A percentile compares a stretch with the other conserved stretches of the same genome.
phyloP scores from a whole-genome alignment of 2,888 invertebrate species.

The Macropis europaea region DNA sequence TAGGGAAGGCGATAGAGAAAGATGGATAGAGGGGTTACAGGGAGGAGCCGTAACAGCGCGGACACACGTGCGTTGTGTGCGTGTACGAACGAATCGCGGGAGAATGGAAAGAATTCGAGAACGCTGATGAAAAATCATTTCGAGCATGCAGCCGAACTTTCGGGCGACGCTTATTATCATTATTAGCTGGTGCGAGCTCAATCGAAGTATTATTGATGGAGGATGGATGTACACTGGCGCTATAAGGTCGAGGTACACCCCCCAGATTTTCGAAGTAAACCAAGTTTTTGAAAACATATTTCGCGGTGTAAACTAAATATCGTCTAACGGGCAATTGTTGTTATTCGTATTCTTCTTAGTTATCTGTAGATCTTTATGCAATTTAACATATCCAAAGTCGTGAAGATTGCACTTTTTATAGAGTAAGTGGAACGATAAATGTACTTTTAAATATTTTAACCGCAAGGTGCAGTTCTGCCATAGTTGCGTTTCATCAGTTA shows the following conservation, averaged over 20 bases:
- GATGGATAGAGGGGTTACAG: slow-evolving; percentile 10
- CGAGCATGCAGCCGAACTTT: slow-evolving; percentile 46
- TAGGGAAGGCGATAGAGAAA: slow-evolving; percentile 15
- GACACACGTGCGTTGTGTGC: slow-evolving; percentile 40
- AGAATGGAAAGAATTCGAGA: slow-evolving; percentile 66
- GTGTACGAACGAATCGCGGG: slow-evolving; percentile 56
- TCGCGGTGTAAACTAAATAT: too few species aligned
- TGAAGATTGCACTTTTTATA: too few species aligned
- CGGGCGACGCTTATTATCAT: slow-evolving; percentile 42
- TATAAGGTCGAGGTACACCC: background rate
- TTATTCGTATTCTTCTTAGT: too few species aligned
- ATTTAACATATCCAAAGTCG: too few species aligned
- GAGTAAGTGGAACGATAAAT: too few species aligned
- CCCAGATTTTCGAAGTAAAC: background rate
- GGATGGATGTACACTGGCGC: too few species aligned
- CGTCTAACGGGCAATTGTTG: too few species aligned
- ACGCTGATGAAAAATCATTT: slow-evolving; percentile 66
- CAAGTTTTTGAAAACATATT: background rate
- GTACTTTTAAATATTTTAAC: too few species aligned
- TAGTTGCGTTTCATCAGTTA: too few species aligned
- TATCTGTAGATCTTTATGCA: too few species aligned
- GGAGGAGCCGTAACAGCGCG: slow-evolving; percentile 25
- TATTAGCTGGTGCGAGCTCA: slow-evolving; percentile 43
- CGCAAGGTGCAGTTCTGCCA: too few species aligned
- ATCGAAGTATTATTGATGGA: too few species aligned